These are phyloP conservation scores for Hybos culiciformis DNA, from an alignment of 2,888 invertebrate species.

Conservation along the genomic window DNA sequence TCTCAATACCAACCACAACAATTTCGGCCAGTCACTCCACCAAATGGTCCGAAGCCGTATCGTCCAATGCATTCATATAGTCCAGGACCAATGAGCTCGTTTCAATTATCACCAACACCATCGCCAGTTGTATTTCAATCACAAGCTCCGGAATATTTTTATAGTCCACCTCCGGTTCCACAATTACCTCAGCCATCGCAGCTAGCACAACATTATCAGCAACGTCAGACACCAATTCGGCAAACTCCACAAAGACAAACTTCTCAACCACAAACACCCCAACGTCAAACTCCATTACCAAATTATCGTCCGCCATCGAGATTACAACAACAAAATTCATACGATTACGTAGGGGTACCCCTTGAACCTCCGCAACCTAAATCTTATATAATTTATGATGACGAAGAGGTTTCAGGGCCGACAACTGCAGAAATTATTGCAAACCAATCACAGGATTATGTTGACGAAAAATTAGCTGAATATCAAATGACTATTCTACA, in stretches of 20 bases:
- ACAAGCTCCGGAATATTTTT: slow-evolving; percentile 44
- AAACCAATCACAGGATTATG: slow-evolving; percentile 85
- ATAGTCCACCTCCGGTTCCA: slow-evolving; percentile 42
- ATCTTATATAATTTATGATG: slow-evolving; percentile 44
- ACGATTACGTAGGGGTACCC: slow-evolving; percentile 46
- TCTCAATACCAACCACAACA: slow-evolving; percentile 4
- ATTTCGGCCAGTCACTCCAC: slow-evolving; percentile 23
- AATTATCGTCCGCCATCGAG: slow-evolving; percentile 28
- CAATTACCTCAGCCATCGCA: slow-evolving; percentile 23
- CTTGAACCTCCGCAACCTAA: slow-evolving; percentile 56
- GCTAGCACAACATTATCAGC: slow-evolving; percentile 34
- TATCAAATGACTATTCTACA: slow-evolving; percentile 85
- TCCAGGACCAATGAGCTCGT: slow-evolving; percentile 26
- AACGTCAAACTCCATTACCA: slow-evolving; percentile 25
- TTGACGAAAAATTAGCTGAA: slow-evolving; percentile 86
- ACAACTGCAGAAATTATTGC: slow-evolving; percentile 87
- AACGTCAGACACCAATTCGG: slow-evolving; percentile 19
- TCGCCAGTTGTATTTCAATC: slow-evolving; percentile 47
- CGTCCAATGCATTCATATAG: slow-evolving; percentile 32
- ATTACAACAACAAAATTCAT: slow-evolving; percentile 23
- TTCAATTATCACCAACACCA: slow-evolving; percentile 40
- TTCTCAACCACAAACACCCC: slow-evolving; percentile 25
- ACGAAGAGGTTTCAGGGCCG: slow-evolving; percentile 64
- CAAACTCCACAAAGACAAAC: slow-evolving; percentile 20
- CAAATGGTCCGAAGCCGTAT: slow-evolving; percentile 36